A percentile compares a stretch with the other conserved stretches of the same genome.
These are phyloP conservation scores for Silurus asotus DNA, from an alignment of 2,113 vertebrate genomes.

Conservation along the genomic window DNA sequence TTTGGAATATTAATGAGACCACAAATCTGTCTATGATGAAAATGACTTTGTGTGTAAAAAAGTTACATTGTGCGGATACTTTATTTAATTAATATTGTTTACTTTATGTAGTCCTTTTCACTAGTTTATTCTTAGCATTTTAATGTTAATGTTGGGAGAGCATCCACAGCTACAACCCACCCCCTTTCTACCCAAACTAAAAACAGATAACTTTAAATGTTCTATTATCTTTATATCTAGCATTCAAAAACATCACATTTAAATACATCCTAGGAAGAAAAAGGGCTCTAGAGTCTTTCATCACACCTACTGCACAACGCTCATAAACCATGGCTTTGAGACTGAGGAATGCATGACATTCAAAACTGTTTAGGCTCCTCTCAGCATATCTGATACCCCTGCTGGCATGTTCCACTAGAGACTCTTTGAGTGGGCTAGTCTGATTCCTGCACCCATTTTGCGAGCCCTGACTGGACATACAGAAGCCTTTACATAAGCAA, in stretches of 20 bases:
- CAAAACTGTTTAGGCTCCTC: conserved; percentile 44
- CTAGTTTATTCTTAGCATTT: neutral
- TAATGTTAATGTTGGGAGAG: neutral
- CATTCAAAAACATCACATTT: conserved; percentile 4
- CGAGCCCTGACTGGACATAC: conserved; percentile 53
- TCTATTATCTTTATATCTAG: conserved; percentile 6
- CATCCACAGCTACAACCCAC: too few species aligned
- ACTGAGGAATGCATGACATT: conserved; percentile 39
- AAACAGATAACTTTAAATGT: neutral
- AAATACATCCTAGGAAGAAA: conserved; percentile 3
- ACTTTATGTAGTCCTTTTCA: neutral
- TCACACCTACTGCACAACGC: conserved; percentile 2
- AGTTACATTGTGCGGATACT: neutral
- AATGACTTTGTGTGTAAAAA: neutral
- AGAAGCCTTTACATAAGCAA: conserved; percentile 64
- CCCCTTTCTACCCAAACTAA: neutral
- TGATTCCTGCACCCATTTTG: conserved; percentile 6
- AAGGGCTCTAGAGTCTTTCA: neutral
- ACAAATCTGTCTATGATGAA: neutral
- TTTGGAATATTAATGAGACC: neutral
- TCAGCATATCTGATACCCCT: conserved; percentile 45
- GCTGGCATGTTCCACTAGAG: conserved; percentile 31
- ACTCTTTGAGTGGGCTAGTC: conserved; percentile 27
- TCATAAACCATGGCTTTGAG: conserved; percentile 21
- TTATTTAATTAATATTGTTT: neutral